A percentile compares a stretch with the other conserved stretches of the same genome.
Evolutionary conservation across 1,140 invertebrate genomes (phyloP).

Genomic region (Monomorium pharaonis): DNA sequence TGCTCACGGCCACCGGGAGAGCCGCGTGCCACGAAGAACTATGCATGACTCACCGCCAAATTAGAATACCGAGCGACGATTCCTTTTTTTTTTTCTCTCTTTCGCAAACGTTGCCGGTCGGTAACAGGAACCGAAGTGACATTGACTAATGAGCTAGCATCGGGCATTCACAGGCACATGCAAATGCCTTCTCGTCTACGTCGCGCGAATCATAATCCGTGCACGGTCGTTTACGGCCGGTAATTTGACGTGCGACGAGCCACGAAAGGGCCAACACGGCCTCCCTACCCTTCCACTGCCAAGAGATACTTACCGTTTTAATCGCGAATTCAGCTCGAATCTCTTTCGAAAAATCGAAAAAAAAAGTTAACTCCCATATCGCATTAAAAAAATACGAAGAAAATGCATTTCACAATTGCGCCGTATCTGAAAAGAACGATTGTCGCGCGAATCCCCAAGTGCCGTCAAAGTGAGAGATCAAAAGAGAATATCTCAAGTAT

Average conservation of each 20-base stretch:
- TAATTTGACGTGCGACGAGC: constrained; percentile 55
- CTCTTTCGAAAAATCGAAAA: too few species aligned
- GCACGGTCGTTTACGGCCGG: constrained; percentile 42
- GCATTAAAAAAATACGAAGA: background rate
- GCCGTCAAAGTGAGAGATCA: background rate
- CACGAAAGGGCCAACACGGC: constrained; percentile 29
- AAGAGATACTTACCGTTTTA: constrained; percentile 5
- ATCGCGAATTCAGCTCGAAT: background rate
- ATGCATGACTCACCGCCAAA: constrained; percentile 63
- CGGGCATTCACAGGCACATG: constrained; percentile 33
- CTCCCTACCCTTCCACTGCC: background rate
- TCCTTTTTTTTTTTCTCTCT: background rate
- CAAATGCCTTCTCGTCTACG: constrained; percentile 30
- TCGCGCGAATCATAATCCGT: constrained; percentile 39
- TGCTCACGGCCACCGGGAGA: constrained; percentile 16
- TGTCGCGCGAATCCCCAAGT: background rate
- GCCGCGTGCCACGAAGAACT: constrained; percentile 38
- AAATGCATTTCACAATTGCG: background rate
- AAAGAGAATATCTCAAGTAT: background rate
- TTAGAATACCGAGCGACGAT: constrained; percentile 61
- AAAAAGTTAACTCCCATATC: background rate
- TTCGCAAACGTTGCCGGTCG: background rate
- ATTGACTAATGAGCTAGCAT: constrained; percentile 63
- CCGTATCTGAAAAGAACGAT: background rate
- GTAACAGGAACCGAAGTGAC: constrained; percentile 4